These are phyloP conservation scores for Elysia crispata DNA, from an alignment of 2,888 invertebrate genomes.

Conservation along the genomic window DNA sequence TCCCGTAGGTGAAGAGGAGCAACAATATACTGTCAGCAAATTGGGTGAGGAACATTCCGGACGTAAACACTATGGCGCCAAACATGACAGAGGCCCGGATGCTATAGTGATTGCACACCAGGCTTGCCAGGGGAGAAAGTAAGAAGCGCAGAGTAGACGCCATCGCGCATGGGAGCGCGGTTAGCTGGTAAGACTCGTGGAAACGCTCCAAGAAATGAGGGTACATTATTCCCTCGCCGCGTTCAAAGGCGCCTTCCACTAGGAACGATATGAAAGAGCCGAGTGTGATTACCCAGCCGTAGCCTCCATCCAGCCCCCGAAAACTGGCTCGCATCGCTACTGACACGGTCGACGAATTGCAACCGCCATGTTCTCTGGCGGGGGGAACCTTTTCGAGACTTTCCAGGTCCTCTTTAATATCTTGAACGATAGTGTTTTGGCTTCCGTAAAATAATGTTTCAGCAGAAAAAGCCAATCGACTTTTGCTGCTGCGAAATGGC, in stretches of 20 bases:
- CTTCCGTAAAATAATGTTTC: too few relatives aligned
- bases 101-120: slow-evolving; percentile 60
- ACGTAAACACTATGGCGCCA: slow-evolving; percentile 54
- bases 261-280: slow-evolving; percentile 61
- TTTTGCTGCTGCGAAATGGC: too few relatives aligned
- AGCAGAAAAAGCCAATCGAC: too few relatives aligned
- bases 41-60: slow-evolving; percentile 56
- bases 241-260: slow-evolving; percentile 63
- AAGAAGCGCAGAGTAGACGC: slow-evolving; percentile 53
- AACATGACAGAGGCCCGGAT: slow-evolving; percentile 57
- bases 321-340: too few relatives aligned
- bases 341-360: too few relatives aligned
- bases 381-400: too few relatives aligned
- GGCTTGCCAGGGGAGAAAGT: slow-evolving; percentile 61
- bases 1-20: slow-evolving; percentile 60
- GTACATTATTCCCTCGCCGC: slow-evolving; percentile 65
- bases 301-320: slow-evolving; percentile 54
- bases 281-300: slow-evolving; percentile 68
- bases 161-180: slow-evolving; percentile 66
- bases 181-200: slow-evolving; percentile 58
- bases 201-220: slow-evolving; percentile 60
- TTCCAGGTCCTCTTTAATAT: too few relatives aligned
- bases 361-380: too few relatives aligned
- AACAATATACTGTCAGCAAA: slow-evolving; percentile 56
- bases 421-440: too few relatives aligned